phyloP scores from a whole-genome alignment of 2,888 invertebrate genomes.

The Eupithecia vulgata region DNA sequence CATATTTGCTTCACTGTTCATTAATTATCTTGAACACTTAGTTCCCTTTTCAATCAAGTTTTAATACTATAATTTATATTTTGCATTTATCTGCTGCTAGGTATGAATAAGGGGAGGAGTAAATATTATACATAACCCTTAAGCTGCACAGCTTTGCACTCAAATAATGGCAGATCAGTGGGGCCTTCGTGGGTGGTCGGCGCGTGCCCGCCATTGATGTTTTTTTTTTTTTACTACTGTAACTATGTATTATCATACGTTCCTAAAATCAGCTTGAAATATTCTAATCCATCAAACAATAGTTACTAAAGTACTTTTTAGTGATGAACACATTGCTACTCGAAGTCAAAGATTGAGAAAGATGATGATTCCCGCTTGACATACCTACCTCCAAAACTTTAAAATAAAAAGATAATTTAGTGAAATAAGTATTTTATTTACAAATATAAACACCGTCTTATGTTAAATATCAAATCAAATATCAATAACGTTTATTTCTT shows the following conservation, averaged over 20 bases:
- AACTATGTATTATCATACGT: background rate
- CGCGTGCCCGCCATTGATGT: background rate
- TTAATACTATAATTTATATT: background rate
- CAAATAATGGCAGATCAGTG: too few relatives aligned
- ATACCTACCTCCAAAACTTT: background rate
- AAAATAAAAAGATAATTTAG: background rate
- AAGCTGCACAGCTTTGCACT: too few relatives aligned
- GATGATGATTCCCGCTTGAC: background rate
- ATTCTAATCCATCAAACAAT: background rate
- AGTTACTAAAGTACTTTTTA: background rate
- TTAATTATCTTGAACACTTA: background rate
- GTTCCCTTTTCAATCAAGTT: background rate
- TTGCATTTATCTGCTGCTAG: too few relatives aligned
- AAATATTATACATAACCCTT: too few relatives aligned
- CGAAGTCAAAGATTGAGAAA: background rate
- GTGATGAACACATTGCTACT: conserved; percentile 6
- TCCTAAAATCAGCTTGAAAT: conserved; percentile 4
- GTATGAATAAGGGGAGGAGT: too few relatives aligned
- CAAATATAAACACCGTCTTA: too few relatives aligned
- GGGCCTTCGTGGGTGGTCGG: too few relatives aligned
- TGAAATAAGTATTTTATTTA: background rate
- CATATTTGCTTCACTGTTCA: background rate
- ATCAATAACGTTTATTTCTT: too few relatives aligned
- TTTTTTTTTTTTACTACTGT: conserved; percentile 2
- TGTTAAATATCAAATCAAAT: too few relatives aligned